Base-by-base conservation (phyloP, 2,888 invertebrate species). In the Acronicta leporina region DNA sequence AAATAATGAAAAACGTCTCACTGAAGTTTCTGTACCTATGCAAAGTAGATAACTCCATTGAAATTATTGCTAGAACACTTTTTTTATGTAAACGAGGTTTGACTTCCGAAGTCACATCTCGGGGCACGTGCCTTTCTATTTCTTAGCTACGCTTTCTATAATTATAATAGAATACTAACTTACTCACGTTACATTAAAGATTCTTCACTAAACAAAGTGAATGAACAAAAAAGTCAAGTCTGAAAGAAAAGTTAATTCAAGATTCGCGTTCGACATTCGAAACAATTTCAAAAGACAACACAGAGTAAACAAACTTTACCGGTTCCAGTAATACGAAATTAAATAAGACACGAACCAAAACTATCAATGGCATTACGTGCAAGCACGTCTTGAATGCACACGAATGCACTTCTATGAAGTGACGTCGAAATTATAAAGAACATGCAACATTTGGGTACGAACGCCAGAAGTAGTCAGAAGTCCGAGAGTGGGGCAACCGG, bases 361-460 rank as follows among this genome's bases (percentile, higher is more conserved):
- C 8, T 43, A 62, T 61, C 52, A 66, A 67, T 66, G 50, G 30
- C 6, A 54, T 64, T 42, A 59, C 56, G 38, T 57, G 58, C 44
- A 57, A 56, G 20, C 16, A 27, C 8, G 14, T 16, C 42, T 35
- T 44, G 46, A 57, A 54, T 66, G 58, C 45, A 75, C 48, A 50
- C 44, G 61, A 67, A 49, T 42, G 2, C 40, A 35, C 38, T 49
- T 14, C 30, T 49, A 40, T 33, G 1, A 49, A 56, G 9, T 67
- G 35, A 67, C 58, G 60, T 56, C 58, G 61, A 33, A 57, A 27
- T 42, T 52, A 5, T 65, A 41, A 46, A 10, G 27, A 20, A 35
- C 35, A 45, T 42, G 33, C 15, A 10, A 13, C 27, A 47, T 41
- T 30, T 20, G 6, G n/a, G 30, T 52, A 10, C 41, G 46, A 8